A percentile compares a stretch with the other conserved stretches of the same genome.
These are phyloP conservation scores for Butastur rufipennis DNA, from an alignment of 2,113 vertebrate species.

Conservation along the genomic window DNA sequence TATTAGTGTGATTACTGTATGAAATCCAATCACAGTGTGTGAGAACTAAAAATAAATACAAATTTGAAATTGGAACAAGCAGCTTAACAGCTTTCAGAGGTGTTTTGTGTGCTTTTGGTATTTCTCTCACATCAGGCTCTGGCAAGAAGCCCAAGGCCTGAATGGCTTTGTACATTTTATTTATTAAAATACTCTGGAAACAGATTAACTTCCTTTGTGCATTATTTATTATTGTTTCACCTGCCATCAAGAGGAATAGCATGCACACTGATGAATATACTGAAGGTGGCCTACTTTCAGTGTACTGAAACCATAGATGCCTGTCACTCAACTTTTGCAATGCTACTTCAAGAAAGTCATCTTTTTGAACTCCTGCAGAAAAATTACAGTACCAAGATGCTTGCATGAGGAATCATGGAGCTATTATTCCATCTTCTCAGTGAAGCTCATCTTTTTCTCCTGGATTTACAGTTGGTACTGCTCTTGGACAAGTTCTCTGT, in stretches of 20 bases:
- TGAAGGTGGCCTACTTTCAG: not conserved
- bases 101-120: not conserved
- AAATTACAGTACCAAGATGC: not conserved
- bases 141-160: constrained; percentile 11
- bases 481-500: not conserved
- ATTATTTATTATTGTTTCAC: constrained; percentile 64
- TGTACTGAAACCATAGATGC: not conserved
- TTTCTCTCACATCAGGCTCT: constrained; percentile 10
- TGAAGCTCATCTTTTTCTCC: not conserved
- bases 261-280: not conserved
- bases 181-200: constrained; percentile 52
- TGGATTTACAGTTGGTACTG: not conserved
- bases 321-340: not conserved
- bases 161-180: constrained; percentile 46
- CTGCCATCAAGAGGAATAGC: not conserved
- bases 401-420: not conserved
- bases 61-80: constrained; percentile 19
- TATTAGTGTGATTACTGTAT: constrained; percentile 1
- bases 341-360: not conserved
- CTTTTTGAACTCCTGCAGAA: not conserved
- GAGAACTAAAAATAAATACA: constrained; percentile 26
- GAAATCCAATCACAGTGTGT: not conserved
- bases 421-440: not conserved
- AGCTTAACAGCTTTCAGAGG: not conserved
- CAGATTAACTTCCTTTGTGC: constrained; percentile 43